Percentiles rank a stretch among this genome's conserved stretches.
phyloP scores from a whole-genome alignment of 2,113 vertebrate genomes.

The Tyto alba region DNA sequence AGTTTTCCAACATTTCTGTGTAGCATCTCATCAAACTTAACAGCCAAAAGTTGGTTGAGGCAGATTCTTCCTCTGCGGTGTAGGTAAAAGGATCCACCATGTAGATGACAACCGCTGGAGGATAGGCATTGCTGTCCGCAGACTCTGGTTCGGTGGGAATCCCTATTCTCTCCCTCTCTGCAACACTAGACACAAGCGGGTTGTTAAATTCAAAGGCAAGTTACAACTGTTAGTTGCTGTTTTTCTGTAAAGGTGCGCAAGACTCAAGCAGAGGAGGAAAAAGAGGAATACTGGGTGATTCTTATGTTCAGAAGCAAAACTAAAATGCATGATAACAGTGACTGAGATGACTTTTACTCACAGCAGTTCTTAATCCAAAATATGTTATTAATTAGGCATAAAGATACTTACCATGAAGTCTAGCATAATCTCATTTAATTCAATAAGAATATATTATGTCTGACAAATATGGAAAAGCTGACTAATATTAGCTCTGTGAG shows the following conservation, averaged over 20 bases:
- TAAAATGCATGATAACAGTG: not conserved
- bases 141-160: slow-evolving; percentile 88
- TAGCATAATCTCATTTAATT: not conserved
- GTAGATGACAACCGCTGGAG: slow-evolving; percentile 92
- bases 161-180: slow-evolving; percentile 89
- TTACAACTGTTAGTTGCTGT: not conserved
- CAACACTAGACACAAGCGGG: slow-evolving; percentile 59
- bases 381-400: not conserved
- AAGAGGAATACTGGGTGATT: not conserved
- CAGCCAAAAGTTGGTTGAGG: slow-evolving; percentile 87
- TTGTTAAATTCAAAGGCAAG: not conserved
- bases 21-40: slow-evolving; percentile 93
- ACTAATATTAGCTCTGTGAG: not conserved
- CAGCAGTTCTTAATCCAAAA: not conserved
- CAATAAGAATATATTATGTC: not conserved
- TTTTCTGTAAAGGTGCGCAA: not conserved
- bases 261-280: not conserved
- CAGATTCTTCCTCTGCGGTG: slow-evolving; percentile 82
- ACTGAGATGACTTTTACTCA: not conserved
- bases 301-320: not conserved
- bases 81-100: slow-evolving; percentile 94
- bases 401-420: not conserved
- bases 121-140: slow-evolving; percentile 82
- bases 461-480: not conserved
- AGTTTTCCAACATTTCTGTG: slow-evolving; percentile 89